A percentile compares a stretch with the other conserved stretches of the same genome.
Evolutionary conservation across 1,140 invertebrate species (phyloP).

Genomic region (Euura lappo): DNA sequence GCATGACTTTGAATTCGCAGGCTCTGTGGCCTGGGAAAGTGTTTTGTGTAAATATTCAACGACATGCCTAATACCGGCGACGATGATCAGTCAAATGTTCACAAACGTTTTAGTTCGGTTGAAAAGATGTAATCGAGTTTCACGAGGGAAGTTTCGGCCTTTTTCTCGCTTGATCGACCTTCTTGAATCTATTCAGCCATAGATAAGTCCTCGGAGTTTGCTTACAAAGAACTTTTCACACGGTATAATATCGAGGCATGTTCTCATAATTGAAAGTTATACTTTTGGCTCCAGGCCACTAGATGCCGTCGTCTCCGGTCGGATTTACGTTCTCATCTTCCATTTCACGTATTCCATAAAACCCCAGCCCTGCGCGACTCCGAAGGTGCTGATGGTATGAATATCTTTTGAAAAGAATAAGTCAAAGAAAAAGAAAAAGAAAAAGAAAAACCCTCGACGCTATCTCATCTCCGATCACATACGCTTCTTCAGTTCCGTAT

Average conservation of each 20-base stretch:
- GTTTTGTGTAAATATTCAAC: not conserved
- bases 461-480: not conserved
- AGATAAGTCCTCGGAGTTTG: too few relatives aligned
- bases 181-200: too few relatives aligned
- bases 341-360: not conserved
- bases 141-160: too few relatives aligned
- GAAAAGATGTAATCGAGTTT: too few relatives aligned
- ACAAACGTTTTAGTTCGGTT: too few relatives aligned
- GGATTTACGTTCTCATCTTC: not conserved
- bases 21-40: not conserved
- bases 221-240: too few relatives aligned
- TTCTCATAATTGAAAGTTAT: constrained; percentile 3
- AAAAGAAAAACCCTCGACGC: not conserved
- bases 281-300: not conserved
- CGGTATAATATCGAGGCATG: not conserved
- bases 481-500: not conserved
- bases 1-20: not conserved
- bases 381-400: not conserved
- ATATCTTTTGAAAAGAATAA: not conserved
- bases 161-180: too few relatives aligned
- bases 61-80: not conserved
- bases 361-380: not conserved
- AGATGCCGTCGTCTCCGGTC: not conserved
- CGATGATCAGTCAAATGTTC: not conserved
- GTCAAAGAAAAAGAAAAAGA: too few relatives aligned